A percentile compares a stretch with the other conserved stretches of the same genome.
Conservation (phyloP, 2,888 invertebrate species). For the Subacronicta megacephala region DNA sequence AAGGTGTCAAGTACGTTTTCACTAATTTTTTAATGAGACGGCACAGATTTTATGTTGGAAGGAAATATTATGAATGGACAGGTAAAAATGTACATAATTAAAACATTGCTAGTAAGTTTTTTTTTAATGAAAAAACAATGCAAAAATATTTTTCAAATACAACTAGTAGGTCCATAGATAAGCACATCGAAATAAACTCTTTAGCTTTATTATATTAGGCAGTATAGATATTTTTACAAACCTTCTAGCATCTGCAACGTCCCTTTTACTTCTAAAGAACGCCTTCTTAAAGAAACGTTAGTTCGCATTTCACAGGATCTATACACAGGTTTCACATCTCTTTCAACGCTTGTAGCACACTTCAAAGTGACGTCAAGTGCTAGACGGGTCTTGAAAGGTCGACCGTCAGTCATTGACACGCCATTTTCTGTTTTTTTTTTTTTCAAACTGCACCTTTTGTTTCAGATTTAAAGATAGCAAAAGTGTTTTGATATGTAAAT, state of each 20-base stretch:
- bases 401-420: slow-evolving; percentile 57
- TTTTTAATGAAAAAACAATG: too few relatives aligned
- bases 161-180: too few relatives aligned
- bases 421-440: slow-evolving; percentile 58
- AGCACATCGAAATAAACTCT: too few relatives aligned
- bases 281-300: slow-evolving; percentile 9
- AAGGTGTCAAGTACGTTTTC: slow-evolving; percentile 3
- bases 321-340: slow-evolving; percentile 43
- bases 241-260: too few relatives aligned
- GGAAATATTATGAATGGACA: not conserved
- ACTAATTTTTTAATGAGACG: slow-evolving; percentile 18
- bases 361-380: slow-evolving; percentile 57
- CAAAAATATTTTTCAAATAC: too few relatives aligned
- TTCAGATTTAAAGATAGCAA: slow-evolving; percentile 26
- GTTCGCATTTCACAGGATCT: slow-evolving; percentile 41
- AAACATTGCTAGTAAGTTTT: too few relatives aligned
- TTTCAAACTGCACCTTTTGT: slow-evolving; percentile 45
- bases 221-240: too few relatives aligned
- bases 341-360: slow-evolving; percentile 40
- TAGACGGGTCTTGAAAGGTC: slow-evolving; percentile 63
- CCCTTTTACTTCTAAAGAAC: not conserved
- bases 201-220: too few relatives aligned
- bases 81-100: too few relatives aligned
- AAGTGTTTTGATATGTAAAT: slow-evolving; percentile 48
- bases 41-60: not conserved